A percentile compares a stretch with the other conserved stretches of the same genome.
Conservation (phyloP, 2,113 vertebrate genomes). For the Arvicanthis niloticus region DNA sequence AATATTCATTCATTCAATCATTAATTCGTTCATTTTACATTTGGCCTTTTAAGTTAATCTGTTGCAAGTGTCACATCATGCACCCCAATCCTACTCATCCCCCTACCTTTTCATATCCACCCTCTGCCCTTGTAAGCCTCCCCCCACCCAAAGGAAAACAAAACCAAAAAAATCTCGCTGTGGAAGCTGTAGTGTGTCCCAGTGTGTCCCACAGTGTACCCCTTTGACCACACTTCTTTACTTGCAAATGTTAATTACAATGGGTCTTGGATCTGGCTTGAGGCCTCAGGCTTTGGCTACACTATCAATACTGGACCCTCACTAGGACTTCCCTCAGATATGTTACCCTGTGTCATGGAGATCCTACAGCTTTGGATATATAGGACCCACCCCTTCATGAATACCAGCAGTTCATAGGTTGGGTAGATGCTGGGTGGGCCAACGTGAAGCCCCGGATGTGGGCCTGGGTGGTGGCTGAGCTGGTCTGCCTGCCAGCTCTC, state of each 20-base stretch:
- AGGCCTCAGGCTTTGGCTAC: neutral
- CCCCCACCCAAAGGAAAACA: neutral
- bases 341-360: neutral
- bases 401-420: neutral
- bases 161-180: neutral
- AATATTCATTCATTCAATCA: slow-evolving; percentile 63
- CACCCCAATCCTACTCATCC: neutral
- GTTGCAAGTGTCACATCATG: neutral
- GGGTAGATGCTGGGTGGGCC: neutral
- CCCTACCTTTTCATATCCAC: neutral
- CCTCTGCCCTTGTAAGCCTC: neutral
- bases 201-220: neutral
- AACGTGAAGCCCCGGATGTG: neutral
- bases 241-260: neutral
- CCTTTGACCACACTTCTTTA: neutral
- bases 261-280: neutral
- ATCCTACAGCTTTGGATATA: neutral
- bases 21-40: neutral
- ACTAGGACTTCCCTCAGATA: neutral
- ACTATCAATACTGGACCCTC: neutral
- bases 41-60: neutral
- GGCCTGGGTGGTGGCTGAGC: neutral
- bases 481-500: neutral
- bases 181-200: neutral
- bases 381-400: neutral